Evolutionary conservation across 2,113 vertebrate species (phyloP).

Genomic region (Alligator sinensis): DNA sequence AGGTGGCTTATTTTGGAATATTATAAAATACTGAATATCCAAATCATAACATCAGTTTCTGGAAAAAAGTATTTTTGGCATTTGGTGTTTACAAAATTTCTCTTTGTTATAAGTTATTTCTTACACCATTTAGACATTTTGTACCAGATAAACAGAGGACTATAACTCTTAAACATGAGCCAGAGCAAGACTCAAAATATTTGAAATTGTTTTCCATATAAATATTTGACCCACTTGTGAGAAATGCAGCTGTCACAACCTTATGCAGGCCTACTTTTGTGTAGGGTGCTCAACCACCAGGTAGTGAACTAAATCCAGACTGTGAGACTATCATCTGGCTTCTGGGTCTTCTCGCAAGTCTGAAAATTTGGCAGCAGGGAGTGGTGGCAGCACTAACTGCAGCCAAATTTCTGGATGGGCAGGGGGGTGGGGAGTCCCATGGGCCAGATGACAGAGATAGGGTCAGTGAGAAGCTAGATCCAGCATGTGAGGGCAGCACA

Average conservation of each 20-base stretch:
- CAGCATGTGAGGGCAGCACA: no score
- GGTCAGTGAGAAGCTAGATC: no score
- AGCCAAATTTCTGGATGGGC: no score
- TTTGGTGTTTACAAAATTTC: background rate
- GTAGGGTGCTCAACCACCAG: no score
- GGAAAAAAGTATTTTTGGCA: background rate
- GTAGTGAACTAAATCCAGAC: no score
- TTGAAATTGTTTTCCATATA: background rate
- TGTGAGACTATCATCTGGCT: no score
- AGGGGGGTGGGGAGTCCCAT: no score
- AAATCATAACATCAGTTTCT: background rate
- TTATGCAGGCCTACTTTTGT: background rate
- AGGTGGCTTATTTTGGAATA: background rate
- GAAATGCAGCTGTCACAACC: background rate
- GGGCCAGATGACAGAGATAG: no score
- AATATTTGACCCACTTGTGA: conserved; percentile 34
- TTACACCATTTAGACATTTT: background rate
- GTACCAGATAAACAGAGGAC: background rate
- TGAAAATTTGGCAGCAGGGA: no score
- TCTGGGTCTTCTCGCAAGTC: no score
- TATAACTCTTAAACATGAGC: conserved; percentile 1
- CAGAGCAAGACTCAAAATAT: background rate
- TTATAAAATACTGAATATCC: background rate
- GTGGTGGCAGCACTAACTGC: no score
- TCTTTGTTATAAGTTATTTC: background rate